phyloP scores from a whole-genome alignment of 2,888 invertebrate genomes.

The Griposia aprilina region DNA sequence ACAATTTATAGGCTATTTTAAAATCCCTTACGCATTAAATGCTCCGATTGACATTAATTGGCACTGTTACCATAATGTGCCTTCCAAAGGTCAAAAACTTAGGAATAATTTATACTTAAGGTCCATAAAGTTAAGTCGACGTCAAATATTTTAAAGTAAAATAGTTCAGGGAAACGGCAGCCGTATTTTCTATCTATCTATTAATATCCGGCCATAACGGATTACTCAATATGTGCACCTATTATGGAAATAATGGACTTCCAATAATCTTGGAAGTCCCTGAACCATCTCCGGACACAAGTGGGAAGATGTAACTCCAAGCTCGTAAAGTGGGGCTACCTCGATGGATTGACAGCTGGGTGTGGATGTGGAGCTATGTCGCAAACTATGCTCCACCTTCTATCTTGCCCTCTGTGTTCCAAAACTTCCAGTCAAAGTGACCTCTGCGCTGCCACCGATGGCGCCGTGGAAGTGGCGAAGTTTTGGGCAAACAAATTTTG shows the following conservation, averaged over 20 bases:
- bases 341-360: no score
- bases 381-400: no score
- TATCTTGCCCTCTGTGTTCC: no score
- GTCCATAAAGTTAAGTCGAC: constrained; percentile 35
- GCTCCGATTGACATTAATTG: constrained; percentile 56
- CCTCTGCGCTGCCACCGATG: no score
- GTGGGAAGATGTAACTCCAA: no score
- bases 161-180: not conserved
- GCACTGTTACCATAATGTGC: constrained; percentile 11
- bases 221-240: not conserved
- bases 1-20: constrained; percentile 43
- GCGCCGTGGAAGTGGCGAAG: no score
- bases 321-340: no score
- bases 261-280: no score
- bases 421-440: no score
- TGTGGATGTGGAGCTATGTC: no score
- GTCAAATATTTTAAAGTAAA: constrained; percentile 16
- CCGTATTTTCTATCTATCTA: not conserved
- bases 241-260: not conserved
- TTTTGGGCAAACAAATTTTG: no score
- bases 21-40: constrained; percentile 44
- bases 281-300: no score
- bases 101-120: constrained; percentile 11
- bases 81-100: constrained; percentile 1
- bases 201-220: not conserved